Base-by-base conservation (phyloP, 2,113 vertebrate species). In the Crotalus tigris region DNA sequence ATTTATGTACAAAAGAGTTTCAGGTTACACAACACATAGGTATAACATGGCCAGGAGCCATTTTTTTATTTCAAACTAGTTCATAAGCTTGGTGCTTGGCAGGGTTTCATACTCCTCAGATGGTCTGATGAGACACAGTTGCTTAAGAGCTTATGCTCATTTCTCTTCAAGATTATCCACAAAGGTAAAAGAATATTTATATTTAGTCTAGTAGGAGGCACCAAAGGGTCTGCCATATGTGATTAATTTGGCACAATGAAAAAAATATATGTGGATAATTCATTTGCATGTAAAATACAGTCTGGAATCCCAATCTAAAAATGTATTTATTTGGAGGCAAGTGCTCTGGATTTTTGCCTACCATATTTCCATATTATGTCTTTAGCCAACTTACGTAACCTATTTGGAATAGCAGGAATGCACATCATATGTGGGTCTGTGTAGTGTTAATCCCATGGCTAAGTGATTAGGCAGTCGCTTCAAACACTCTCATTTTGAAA, bases 31-130 rank as follows among this genome's bases (percentile, higher is more conserved):
- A 85, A 44, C 87, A 90, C 46, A 29, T 89, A 91, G 86, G 61
- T 91, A 91, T 69, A 91, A 86, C 44, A 59, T 89, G 90, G 90
- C 90, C 91, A 89, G 58, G 53, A 90, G 86, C 57, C 94, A 55
- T 90, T 91, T 95, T 95, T 93, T 93, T 92, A 93, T 95, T 95
- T 94, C 93, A 95, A 96, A 95, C 88, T 89, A 94, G 89, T 92
- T 95, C 93, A 93, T 55, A 24, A 93, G 54, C 59, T 64, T 92
- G 90, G 17, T 91, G 94, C 90, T 96, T 94, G 90, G 91, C 94
- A 94, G 9, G 5, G 4, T 90, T 94, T 39, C 93, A 95, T 85
- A 55, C 58, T 88, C 88, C 85, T 93, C 95, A 93, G 86, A 59
- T 95, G 91, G 91, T 92, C 89, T 95, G 89, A 89, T 91, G 59